Base-by-base conservation (phyloP, 2,888 invertebrate genomes). In the Pterostichus madidus region DNA sequence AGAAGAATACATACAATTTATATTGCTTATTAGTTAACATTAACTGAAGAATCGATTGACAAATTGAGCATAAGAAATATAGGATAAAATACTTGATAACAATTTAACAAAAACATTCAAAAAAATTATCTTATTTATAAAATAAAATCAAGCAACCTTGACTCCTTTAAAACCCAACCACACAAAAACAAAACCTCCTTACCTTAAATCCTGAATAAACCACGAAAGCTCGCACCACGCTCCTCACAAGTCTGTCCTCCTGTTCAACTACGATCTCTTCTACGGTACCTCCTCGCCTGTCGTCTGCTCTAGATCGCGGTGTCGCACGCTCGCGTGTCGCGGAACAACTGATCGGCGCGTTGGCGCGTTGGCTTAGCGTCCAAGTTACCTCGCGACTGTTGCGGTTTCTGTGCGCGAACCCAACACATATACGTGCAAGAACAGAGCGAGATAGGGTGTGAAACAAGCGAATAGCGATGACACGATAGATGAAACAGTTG, bases 241-340 rank as follows among this genome's bases (percentile, higher is more conserved):
- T 39, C 39, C 8, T 39, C 39, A 39, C 39, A 7, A 8, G 39
- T 24, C 59, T 17, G 8, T 31, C 10, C 24, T 59, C 4, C 32
- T 31, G 32, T 13, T 35, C 64, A 35, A 2, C 10, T 8, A n/a
- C 68, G 17, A 71, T 15, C 44, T 17, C 7, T 13, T 24, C 24
- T 24, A 24, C 3, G 24, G 24, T 11, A 44, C 17, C 68, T 71
- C 44, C 17, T 44, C 44, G 68, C 2, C 24, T 13, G 35, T 71
- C 39, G 44, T 5, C 15, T 15, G 68, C 39, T 71, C 68, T 71
- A 71, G 39, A 71, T 71, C 68, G 39, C 68, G 68, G 68, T 71
- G 68, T 71, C 68, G 39, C 39, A 71, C 68, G 44, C 15, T 71
- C 68, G 68, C 68, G 68, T 39, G 68, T 44, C 68, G 44, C 68